Conservation (phyloP, 2,797 vertebrate species). For the Enteromius unitaeniatus region DNA sequence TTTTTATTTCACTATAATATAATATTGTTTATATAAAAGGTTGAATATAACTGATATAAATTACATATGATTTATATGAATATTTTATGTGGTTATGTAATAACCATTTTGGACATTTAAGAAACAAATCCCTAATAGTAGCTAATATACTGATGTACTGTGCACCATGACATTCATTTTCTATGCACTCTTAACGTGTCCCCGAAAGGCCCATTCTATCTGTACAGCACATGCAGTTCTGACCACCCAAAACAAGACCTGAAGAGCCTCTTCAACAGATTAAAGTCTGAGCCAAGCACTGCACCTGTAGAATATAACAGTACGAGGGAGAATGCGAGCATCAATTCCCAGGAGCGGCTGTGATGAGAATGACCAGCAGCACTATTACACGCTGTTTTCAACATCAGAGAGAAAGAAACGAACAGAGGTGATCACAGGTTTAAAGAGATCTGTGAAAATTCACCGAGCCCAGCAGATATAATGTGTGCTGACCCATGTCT, state of each 20-base stretch:
- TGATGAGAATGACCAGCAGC: conserved; percentile 29
- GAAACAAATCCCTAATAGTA: not conserved
- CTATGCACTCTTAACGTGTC: not conserved
- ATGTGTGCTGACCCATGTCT: conserved; percentile 21
- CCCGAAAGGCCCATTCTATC: not conserved
- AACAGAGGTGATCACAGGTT: conserved; percentile 35
- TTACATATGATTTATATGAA: too few species aligned
- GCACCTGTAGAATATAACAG: not conserved
- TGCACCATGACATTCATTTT: not conserved
- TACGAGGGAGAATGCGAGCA: not conserved
- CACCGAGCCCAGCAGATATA: conserved; percentile 13
- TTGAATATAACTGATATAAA: too few species aligned
- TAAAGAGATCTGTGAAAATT: conserved; percentile 38
- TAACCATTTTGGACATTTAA: not conserved
- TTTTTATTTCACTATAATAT: too few species aligned
- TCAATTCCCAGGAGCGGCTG: conserved; percentile 7
- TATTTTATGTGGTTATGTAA: too few species aligned
- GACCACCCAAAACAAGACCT: not conserved
- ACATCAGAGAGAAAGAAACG: conserved; percentile 24
- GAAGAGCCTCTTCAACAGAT: not conserved
- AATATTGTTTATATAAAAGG: too few species aligned
- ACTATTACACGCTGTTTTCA: conserved; percentile 19
- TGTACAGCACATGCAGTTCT: not conserved
- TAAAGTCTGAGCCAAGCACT: not conserved
- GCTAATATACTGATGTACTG: not conserved